Evolutionary conservation across 1,140 invertebrate genomes (phyloP), one percentile per base, ranked within the genome.

Genomic region (Cheumatopsyche charites): DNA sequence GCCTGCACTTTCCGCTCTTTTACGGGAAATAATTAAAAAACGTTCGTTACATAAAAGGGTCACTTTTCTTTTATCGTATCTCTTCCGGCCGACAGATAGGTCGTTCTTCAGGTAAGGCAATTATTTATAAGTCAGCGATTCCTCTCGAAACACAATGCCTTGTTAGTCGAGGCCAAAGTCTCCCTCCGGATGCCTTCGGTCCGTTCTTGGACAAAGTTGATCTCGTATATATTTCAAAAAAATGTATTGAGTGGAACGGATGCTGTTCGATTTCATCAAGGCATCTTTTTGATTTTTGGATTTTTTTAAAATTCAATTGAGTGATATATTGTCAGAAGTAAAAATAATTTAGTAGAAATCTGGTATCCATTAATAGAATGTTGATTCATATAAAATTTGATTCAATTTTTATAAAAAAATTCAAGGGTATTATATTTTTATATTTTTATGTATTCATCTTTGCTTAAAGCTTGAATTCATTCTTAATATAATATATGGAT

Each of bases 11-110:
- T 15, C 43, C 15, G 11, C 43, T 47, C 13, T 47, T 55, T 62
- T 66, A 61, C 47, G 49, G 73, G 70, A 74, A 74, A 74, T 74
- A 74, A 74, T 74, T 74, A 71, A 71, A 70, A 74, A 68, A 71
- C 63, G 58, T 71, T 62, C 69, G 43, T 41, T 68, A 67, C 43
- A 26, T 36, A 72, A 70, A 74, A 74, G 65, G 73, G 73, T 74
- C 73, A 70, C 73, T 74, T 62, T 49, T 43, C 55, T 68, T 62
- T 61, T 29, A 70, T 70, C 68, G 19, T 68, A 29, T 26, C 21
- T 43, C 41, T 68, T 70, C 52, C 52, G 68, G 52, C 15, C 52
- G 36, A 70, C 47, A 70, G 66, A 45, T 68, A 15, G 43, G 43
- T 47, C 15, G 11, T 15, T 19, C 65, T 9, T 36, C 62, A 74